phyloP scores from a whole-genome alignment of 2,888 invertebrate species.

The Steinernema hermaphroditum region DNA sequence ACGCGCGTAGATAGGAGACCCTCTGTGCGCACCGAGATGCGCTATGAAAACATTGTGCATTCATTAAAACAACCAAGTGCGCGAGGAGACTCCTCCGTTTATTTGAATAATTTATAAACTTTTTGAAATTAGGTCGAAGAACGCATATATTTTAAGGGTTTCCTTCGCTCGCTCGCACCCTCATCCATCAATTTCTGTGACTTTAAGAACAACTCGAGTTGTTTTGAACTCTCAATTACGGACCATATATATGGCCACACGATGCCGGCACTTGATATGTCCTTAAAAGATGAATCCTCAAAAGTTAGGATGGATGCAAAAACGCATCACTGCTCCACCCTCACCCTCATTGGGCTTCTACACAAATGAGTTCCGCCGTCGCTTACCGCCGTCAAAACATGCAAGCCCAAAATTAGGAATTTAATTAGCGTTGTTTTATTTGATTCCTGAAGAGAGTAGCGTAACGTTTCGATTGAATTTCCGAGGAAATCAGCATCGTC shows the following conservation, averaged over 20 bases:
- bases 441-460: not conserved
- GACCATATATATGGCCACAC: not conserved
- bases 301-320: too few species aligned
- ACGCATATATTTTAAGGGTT: conserved; percentile 16
- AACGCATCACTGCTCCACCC: not conserved
- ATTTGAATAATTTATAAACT: conserved; percentile 15
- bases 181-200: not conserved
- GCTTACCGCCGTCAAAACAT: not conserved
- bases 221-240: conserved; percentile 16
- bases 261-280: not conserved
- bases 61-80: not conserved
- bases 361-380: too few species aligned
- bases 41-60: conserved; percentile 2
- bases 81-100: conserved; percentile 11
- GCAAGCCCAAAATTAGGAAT: not conserved
- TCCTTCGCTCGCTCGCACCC: not conserved
- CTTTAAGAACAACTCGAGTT: not conserved
- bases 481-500: conserved; percentile 7
- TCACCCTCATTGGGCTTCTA: not conserved
- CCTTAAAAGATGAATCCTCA: too few species aligned
- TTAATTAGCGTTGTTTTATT: conserved; percentile 1
- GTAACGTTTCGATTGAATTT: conserved; percentile 10
- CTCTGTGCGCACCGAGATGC: not conserved
- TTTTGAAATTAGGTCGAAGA: conserved; percentile 14
- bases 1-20: not conserved